phyloP scores from a whole-genome alignment of 2,888 invertebrate genomes.

The Acrobasis consociella region DNA sequence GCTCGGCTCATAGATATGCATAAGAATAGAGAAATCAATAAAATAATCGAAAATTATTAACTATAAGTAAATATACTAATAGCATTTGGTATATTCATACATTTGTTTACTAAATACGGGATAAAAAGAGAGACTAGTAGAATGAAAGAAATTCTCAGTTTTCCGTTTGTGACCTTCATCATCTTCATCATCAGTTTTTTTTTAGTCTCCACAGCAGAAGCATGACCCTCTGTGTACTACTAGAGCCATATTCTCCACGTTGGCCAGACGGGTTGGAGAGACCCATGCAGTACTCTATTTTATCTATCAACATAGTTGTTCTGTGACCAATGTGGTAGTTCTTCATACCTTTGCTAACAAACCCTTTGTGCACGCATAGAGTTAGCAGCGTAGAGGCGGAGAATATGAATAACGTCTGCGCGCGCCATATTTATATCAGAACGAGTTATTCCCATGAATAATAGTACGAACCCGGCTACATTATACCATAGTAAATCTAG shows the following conservation, averaged over 20 bases:
- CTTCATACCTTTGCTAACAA: constrained; percentile 79
- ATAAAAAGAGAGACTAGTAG: no score
- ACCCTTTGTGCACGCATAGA: constrained; percentile 72
- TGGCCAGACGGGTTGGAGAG: no score
- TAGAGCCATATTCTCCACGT: no score
- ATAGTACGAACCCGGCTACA: constrained; percentile 71
- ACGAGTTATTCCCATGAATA: constrained; percentile 76
- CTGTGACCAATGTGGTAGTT: constrained; percentile 49
- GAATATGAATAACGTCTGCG: constrained; percentile 61
- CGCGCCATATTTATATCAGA: constrained; percentile 72
- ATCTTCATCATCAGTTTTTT: no score
- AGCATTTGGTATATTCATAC: no score
- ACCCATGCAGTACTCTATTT: background rate
- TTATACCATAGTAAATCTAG: constrained; percentile 76
- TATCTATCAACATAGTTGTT: background rate
- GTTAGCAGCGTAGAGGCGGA: constrained; percentile 51
- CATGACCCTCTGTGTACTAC: no score
- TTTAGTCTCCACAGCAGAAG: no score
- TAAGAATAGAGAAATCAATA: background rate
- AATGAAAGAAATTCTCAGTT: no score
- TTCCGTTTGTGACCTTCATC: no score
- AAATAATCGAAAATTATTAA: no score
- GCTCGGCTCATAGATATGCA: background rate
- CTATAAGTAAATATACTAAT: no score
- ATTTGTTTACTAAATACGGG: no score